Percentiles rank a stretch among this genome's conserved stretches.
phyloP scores from a whole-genome alignment of 2,797 vertebrate species.

The Diceros bicornis region DNA sequence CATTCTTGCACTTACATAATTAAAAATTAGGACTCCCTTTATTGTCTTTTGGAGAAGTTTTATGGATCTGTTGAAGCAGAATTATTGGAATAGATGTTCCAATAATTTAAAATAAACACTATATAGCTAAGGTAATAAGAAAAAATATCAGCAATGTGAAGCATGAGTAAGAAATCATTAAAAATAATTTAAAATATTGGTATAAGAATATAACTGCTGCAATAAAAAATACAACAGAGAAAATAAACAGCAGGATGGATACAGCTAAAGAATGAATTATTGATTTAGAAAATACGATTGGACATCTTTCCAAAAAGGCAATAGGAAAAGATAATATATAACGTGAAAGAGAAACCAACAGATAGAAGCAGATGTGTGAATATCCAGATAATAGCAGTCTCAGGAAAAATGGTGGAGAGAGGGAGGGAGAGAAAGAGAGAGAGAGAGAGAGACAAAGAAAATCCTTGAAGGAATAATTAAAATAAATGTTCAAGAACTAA shows the following conservation, averaged over 20 bases:
- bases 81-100: background rate
- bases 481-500: constrained; percentile 25
- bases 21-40: background rate
- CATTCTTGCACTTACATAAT: background rate
- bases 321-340: background rate
- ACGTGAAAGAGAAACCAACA: background rate
- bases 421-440: background rate
- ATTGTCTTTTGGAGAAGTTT: background rate
- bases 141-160: constrained; percentile 18
- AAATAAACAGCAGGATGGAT: background rate
- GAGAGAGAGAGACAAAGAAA: background rate
- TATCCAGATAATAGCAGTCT: background rate
- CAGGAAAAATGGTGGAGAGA: background rate
- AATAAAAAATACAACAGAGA: background rate
- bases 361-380: background rate
- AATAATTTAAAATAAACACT: constrained; percentile 41
- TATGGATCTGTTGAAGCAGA: background rate
- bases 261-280: background rate
- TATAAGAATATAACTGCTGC: background rate
- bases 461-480: background rate
- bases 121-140: background rate
- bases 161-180: background rate
- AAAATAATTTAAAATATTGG: constrained; percentile 29
- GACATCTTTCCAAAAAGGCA: background rate
- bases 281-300: constrained; percentile 22